These are phyloP conservation scores for Ligdia adustata DNA, from an alignment of 2,888 invertebrate genomes.

Conservation along the genomic window DNA sequence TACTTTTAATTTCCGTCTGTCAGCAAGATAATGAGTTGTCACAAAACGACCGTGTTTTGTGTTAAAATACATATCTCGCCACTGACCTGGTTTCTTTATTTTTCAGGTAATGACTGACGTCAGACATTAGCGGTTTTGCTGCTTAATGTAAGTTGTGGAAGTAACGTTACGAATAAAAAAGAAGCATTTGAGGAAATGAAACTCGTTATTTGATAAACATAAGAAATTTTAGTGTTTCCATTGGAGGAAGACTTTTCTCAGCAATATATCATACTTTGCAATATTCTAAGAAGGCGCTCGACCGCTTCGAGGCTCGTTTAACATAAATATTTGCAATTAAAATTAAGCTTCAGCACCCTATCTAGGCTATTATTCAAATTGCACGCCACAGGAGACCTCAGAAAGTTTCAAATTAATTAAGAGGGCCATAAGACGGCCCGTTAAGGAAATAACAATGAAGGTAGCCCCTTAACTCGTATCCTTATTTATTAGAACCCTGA, in stretches of 20 bases:
- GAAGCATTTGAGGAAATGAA: conserved; percentile 2
- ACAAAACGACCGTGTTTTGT: conserved; percentile 6
- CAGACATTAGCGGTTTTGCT: conserved; percentile 21
- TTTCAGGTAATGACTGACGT: conserved; percentile 42
- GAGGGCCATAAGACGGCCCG: conserved; percentile 82
- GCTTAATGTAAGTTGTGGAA: conserved; percentile 33
- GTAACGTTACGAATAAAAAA: conserved; percentile 4
- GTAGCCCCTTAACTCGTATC: conserved; percentile 63
- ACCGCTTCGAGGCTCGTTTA: conserved; percentile 65
- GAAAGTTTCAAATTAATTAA: conserved; percentile 84
- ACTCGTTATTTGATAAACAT: conserved; percentile 20
- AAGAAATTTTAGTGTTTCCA: conserved; percentile 46
- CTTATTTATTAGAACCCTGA: conserved; percentile 74
- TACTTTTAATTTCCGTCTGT: conserved; percentile 4
- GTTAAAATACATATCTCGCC: conserved; percentile 17
- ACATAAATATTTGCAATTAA: conserved; percentile 84
- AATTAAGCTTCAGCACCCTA: conserved; percentile 78
- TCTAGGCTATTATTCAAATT: conserved; percentile 82
- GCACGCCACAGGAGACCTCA: conserved; percentile 80
- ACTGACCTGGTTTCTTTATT: conserved; percentile 30
- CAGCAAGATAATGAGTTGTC: conserved; percentile 14
- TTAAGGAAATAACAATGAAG: conserved; percentile 81
- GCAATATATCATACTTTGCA: conserved; percentile 74
- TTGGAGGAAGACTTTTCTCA: conserved; percentile 48
- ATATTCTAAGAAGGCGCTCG: conserved; percentile 59